Evolutionary conservation across 2,888 invertebrate genomes (phyloP).

Genomic region (Apodemia mormo): DNA sequence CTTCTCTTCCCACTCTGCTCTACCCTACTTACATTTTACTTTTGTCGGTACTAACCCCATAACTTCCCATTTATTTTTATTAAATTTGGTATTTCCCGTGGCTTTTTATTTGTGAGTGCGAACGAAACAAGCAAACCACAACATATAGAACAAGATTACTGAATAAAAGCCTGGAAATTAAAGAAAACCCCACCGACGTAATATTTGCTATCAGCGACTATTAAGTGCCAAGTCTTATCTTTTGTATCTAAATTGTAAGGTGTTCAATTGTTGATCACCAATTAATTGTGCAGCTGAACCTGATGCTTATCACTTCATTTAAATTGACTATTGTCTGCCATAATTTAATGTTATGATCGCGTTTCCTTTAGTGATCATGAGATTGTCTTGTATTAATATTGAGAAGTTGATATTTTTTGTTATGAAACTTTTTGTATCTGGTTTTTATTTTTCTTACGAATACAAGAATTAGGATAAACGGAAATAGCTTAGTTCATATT

Average conservation of each 20-base stretch:
- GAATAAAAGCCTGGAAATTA: no score
- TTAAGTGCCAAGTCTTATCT: background rate
- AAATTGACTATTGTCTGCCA: conserved; percentile 3
- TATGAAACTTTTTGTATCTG: background rate
- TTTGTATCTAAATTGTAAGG: background rate
- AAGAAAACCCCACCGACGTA: background rate
- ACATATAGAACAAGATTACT: no score
- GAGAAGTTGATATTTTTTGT: background rate
- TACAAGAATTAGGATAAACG: no score
- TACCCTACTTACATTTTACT: no score
- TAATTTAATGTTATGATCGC: conserved; percentile 1
- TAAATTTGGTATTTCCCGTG: no score
- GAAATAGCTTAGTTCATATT: no score
- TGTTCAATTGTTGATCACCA: conserved; percentile 1
- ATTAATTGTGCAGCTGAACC: conserved; percentile 1
- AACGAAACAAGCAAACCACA: no score
- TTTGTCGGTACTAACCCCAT: no score
- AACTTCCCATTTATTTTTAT: no score
- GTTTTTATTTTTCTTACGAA: no score
- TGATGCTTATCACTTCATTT: background rate
- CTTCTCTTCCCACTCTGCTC: no score
- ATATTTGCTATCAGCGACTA: background rate
- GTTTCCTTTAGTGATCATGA: background rate
- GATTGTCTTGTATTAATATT: background rate
- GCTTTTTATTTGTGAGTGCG: no score